A percentile compares a stretch with the other conserved stretches of the same genome.
These are phyloP conservation scores for Sepioteuthis lessoniana DNA, from an alignment of 2,888 invertebrate species.

Conservation along the genomic window DNA sequence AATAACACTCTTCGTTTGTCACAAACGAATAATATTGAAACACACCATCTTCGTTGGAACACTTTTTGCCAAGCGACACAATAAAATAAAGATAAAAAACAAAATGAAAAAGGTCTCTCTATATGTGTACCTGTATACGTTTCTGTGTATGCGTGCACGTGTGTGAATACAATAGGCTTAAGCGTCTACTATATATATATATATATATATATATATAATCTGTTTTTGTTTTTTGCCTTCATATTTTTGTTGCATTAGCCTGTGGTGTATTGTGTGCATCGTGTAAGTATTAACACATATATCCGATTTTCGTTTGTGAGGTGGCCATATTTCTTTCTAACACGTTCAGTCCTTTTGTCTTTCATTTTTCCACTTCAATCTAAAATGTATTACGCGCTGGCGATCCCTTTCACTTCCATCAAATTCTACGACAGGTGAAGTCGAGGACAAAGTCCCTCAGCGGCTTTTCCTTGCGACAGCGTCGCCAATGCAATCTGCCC, in stretches of 20 bases:
- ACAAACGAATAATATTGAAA: background rate
- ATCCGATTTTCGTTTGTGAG: background rate
- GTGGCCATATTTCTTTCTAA: background rate
- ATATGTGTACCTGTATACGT: too few relatives aligned
- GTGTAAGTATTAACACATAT: too few relatives aligned
- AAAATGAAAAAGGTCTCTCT: too few relatives aligned
- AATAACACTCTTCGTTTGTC: background rate
- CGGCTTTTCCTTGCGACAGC: background rate
- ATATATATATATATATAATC: too few relatives aligned
- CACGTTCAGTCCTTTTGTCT: background rate
- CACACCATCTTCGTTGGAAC: background rate
- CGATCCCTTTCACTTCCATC: constrained; percentile 1
- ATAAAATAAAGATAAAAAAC: too few relatives aligned
- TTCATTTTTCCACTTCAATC: background rate
- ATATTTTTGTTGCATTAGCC: too few relatives aligned
- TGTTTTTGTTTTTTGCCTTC: too few relatives aligned
- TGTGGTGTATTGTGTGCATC: too few relatives aligned
- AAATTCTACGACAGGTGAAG: background rate
- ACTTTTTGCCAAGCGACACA: background rate
- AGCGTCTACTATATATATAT: too few relatives aligned
- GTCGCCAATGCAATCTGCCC: background rate
- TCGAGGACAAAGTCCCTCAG: background rate
- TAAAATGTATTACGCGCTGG: background rate
- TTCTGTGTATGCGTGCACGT: too few relatives aligned
- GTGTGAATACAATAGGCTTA: too few relatives aligned